A percentile compares a stretch with the other conserved stretches of the same genome.
phyloP scores from a whole-genome alignment of 2,113 vertebrate genomes.

The Acrocephalus arundinaceus region DNA sequence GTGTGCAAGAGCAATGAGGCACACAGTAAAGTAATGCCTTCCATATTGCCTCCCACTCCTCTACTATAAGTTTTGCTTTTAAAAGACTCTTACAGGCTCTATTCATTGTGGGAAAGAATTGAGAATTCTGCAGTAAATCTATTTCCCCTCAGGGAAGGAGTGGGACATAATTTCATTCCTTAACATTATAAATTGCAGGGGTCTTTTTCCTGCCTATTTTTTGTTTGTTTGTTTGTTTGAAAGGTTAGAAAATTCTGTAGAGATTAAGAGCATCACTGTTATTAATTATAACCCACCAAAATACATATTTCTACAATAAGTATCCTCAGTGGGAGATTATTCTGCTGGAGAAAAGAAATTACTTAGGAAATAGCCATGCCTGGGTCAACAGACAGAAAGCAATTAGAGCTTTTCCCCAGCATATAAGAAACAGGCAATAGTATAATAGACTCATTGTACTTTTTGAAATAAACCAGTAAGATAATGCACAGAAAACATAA shows the following conservation, averaged over 20 bases:
- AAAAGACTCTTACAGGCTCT: neutral
- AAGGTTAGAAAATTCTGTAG: conserved; percentile 8
- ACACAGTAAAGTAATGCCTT: neutral
- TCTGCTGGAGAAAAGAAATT: conserved; percentile 26
- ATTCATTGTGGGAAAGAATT: neutral
- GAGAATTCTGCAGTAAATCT: neutral
- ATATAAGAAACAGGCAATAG: neutral
- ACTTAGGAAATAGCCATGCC: conserved; percentile 8
- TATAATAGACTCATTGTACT: neutral
- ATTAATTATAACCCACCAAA: conserved; percentile 38
- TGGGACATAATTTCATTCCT: neutral
- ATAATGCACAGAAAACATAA: neutral
- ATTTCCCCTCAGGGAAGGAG: neutral
- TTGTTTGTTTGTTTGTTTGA: neutral
- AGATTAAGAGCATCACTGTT: conserved; percentile 20
- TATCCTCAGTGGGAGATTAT: conserved; percentile 1
- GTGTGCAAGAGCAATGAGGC: neutral
- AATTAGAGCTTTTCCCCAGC: conserved; percentile 25
- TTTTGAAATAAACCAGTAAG: conserved; percentile 11
- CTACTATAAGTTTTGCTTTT: neutral
- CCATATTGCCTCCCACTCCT: neutral
- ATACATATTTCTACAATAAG: neutral
- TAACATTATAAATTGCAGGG: neutral
- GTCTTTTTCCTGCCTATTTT: neutral
- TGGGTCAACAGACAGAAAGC: conserved; percentile 19